phyloP scores from a whole-genome alignment of 2,113 vertebrate species.

The Callipepla squamata region DNA sequence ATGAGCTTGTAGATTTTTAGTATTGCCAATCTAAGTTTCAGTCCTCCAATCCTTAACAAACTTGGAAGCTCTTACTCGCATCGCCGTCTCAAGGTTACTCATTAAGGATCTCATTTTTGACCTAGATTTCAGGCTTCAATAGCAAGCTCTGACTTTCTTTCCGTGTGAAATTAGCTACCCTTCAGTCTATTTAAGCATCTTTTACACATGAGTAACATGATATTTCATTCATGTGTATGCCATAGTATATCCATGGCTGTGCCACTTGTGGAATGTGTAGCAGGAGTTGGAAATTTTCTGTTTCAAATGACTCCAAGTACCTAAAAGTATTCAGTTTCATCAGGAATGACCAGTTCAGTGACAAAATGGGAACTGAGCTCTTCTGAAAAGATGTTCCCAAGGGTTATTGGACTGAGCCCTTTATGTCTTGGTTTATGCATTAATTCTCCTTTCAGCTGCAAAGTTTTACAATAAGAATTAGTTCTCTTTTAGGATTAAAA shows the following conservation, averaged over 20 bases:
- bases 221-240: not conserved
- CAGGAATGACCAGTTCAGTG: not conserved
- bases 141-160: not conserved
- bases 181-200: not conserved
- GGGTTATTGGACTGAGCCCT: not conserved
- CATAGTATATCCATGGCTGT: accelerated
- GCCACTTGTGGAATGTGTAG: not conserved
- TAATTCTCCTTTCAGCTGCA: not conserved
- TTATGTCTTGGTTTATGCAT: not conserved
- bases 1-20: not conserved
- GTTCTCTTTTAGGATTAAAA: conserved; percentile 7
- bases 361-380: not conserved
- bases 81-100: not conserved
- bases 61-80: not conserved
- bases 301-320: not conserved
- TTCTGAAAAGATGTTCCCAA: not conserved
- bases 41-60: not conserved
- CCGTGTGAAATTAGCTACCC: not conserved
- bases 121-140: not conserved
- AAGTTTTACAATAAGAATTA: not conserved
- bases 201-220: not conserved
- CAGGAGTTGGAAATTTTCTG: not conserved
- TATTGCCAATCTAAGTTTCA: not conserved
- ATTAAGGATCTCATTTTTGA: not conserved
- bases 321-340: not conserved